Conservation (phyloP, 2,113 vertebrate species). For the Macaca mulatta region DNA sequence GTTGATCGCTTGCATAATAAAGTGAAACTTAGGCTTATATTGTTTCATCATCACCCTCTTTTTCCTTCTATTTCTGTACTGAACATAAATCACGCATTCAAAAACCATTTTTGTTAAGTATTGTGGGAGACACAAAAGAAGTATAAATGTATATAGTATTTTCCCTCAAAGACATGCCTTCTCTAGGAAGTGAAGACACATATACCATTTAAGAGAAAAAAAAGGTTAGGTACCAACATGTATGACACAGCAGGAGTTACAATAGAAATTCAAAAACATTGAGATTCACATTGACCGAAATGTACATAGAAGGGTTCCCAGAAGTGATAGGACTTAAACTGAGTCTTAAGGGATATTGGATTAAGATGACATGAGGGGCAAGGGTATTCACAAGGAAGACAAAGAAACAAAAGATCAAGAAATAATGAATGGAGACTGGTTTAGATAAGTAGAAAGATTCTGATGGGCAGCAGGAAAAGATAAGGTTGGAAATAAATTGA, state of each 20-base stretch:
- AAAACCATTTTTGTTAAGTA: slow-evolving; percentile 37
- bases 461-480: background rate
- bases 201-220: background rate
- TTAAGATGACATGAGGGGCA: background rate
- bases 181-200: slow-evolving; percentile 26
- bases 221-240: background rate
- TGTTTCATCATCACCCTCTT: background rate
- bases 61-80: slow-evolving; percentile 25
- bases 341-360: background rate
- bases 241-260: background rate
- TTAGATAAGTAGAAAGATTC: background rate
- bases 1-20: slow-evolving; percentile 21
- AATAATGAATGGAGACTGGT: background rate
- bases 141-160: background rate
- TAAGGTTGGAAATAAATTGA: background rate
- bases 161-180: background rate
- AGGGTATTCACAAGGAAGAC: background rate
- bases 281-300: background rate
- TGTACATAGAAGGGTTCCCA: background rate
- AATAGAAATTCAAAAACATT: background rate
- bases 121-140: background rate
- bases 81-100: slow-evolving; percentile 4
- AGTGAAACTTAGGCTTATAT: slow-evolving; percentile 20
- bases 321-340: background rate
- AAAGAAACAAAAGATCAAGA: slow-evolving; percentile 23